Conservation (phyloP, 2,797 vertebrate species). For the Ceyx erithaca region DNA sequence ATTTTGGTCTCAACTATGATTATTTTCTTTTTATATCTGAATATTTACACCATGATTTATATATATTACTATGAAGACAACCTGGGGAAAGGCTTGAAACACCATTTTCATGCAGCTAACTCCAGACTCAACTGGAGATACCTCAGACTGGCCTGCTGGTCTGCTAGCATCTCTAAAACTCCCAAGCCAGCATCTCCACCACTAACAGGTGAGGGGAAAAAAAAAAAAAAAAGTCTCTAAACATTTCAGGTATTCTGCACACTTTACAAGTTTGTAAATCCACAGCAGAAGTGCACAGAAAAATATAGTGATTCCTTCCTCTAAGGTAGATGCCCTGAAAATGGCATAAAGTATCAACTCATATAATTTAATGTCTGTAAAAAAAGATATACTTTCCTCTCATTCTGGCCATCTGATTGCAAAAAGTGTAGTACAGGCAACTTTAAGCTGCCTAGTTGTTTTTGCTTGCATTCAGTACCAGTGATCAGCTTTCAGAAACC, state of each 20-base stretch:
- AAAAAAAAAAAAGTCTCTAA: neutral
- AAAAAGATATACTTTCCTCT: neutral
- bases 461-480: neutral
- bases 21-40: neutral
- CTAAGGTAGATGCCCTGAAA: neutral
- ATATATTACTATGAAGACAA: neutral
- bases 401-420: neutral
- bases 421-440: neutral
- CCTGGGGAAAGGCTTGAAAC: neutral
- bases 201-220: neutral
- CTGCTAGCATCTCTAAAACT: neutral
- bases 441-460: neutral
- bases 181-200: neutral
- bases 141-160: neutral
- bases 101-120: neutral
- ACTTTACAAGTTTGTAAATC: neutral
- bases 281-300: neutral
- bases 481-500: neutral
- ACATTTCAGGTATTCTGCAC: neutral
- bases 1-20: neutral
- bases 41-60: neutral
- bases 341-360: neutral
- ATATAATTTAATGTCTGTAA: neutral
- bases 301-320: neutral
- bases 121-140: neutral